Base-by-base conservation (phyloP, 2,888 invertebrate species). In the Leuctra nigra region DNA sequence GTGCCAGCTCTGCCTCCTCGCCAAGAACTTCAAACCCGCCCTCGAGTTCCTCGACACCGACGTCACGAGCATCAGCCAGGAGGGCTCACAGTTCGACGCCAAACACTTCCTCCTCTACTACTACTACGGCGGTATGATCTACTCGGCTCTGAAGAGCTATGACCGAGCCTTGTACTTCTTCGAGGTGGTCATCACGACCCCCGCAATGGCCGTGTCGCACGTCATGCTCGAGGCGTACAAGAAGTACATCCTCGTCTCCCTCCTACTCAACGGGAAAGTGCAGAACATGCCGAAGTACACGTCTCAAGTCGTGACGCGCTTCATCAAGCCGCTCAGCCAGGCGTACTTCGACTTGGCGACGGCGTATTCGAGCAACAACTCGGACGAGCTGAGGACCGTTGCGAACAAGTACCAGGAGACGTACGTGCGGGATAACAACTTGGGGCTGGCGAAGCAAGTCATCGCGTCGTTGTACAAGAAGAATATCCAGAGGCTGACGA, bases 111-210 rank as follows among this genome's bases (percentile, higher is more conserved):
- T 98, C 53, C 78, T 93, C 0, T 97, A 94, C 72, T 97, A 92
- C 70, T 97, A 97, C 72, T 98, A 98, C 70, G 96, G 96, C 57
- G 97, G 97, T 53, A 94, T 97, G 92, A 92, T 97, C 64, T 97
- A 95, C 72, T 85, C 94, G 55, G 91, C 92, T 11, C 74, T 96
- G 66, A 94, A 96, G 71, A 91, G 94, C 68, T 92, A 90, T 69
- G 91, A 94, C 64, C 80, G 93, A 68, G 94, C 96, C 7, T 75
- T 95, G 60, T 96, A 94, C 73, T 96, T 93, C 74, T 94, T 92
- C 73, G 96, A 97, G 82, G 92, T 95, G 16, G 94, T 90, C 57
- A 85, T 95, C 58, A 94, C 94, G 23, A 94, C 94, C n/a, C 96
- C 96, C 2, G 90, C 93, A 25, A 82, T 87, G 76, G 91, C 91